Evolutionary conservation across 2,113 vertebrate genomes (phyloP).

Genomic region (Brachypteracias leptosomus): DNA sequence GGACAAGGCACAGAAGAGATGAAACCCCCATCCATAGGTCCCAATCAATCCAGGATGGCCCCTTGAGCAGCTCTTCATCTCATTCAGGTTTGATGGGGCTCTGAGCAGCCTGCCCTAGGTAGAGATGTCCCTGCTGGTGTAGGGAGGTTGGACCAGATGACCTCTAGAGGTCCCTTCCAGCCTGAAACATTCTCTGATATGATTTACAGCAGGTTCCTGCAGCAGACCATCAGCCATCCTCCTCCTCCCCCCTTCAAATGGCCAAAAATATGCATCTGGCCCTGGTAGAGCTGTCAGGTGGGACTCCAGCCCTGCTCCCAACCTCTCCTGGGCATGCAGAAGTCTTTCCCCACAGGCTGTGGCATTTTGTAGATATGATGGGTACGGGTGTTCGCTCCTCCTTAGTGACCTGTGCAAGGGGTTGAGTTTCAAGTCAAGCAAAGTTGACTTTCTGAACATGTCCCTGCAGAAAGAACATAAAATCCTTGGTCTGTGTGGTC

Average conservation of each 20-base stretch:
- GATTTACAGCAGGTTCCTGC: background rate
- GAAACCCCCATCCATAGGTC: background rate
- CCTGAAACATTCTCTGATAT: too few relatives aligned
- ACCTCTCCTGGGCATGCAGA: background rate
- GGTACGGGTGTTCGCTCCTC: background rate
- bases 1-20: background rate
- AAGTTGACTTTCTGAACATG: background rate
- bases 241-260: background rate
- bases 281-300: background rate
- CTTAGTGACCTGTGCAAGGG: background rate
- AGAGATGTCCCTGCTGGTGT: too few relatives aligned
- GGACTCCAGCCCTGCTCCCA: background rate
- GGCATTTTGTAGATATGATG: background rate
- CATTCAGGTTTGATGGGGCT: too few relatives aligned
- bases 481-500: background rate
- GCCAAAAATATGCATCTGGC: background rate
- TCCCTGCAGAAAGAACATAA: background rate
- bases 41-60: accelerated
- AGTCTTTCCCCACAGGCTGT: background rate
- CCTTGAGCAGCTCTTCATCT: background rate
- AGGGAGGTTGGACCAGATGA: too few relatives aligned
- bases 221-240: background rate
- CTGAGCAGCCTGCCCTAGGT: too few relatives aligned
- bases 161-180: too few relatives aligned
- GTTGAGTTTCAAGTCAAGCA: too few relatives aligned